Percentiles rank a stretch among this genome's conserved stretches.
Evolutionary conservation across 2,888 invertebrate species (phyloP).

Genomic region (Onthophagus sagittarius): DNA sequence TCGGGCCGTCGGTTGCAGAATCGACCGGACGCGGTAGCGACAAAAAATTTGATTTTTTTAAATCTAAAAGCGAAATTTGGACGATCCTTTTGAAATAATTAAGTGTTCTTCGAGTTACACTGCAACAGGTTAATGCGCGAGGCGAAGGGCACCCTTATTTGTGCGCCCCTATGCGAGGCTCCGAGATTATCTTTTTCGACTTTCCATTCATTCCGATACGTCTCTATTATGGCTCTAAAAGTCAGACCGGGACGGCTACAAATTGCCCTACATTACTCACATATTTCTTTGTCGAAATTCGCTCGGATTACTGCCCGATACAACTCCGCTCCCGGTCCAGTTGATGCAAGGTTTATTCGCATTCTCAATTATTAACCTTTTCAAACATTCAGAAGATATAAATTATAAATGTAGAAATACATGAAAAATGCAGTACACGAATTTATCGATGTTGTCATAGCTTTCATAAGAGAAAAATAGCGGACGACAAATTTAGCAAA

Average conservation of each 20-base stretch:
- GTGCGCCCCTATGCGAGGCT: neutral
- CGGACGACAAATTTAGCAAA: neutral
- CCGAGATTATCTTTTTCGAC: neutral
- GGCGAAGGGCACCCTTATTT: neutral
- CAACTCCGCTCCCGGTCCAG: neutral
- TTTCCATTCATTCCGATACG: neutral
- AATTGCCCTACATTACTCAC: neutral
- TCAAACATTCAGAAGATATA: neutral
- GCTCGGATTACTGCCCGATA: neutral
- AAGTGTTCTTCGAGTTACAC: constrained; percentile 1
- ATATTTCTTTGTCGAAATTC: neutral
- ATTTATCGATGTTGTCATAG: neutral
- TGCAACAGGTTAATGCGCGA: constrained; percentile 8
- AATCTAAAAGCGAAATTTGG: neutral
- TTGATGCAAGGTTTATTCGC: neutral
- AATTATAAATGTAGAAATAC: neutral
- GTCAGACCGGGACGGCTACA: neutral
- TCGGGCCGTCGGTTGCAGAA: neutral
- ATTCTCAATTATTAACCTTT: neutral
- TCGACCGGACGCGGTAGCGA: neutral
- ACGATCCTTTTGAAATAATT: constrained; percentile 1
- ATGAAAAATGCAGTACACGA: neutral
- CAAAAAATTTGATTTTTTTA: too few species aligned
- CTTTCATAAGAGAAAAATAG: neutral
- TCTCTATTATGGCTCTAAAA: neutral